Evolutionary conservation across 2,113 vertebrate genomes (phyloP), one percentile per base, ranked within the genome.

Genomic region (Lota lota): DNA sequence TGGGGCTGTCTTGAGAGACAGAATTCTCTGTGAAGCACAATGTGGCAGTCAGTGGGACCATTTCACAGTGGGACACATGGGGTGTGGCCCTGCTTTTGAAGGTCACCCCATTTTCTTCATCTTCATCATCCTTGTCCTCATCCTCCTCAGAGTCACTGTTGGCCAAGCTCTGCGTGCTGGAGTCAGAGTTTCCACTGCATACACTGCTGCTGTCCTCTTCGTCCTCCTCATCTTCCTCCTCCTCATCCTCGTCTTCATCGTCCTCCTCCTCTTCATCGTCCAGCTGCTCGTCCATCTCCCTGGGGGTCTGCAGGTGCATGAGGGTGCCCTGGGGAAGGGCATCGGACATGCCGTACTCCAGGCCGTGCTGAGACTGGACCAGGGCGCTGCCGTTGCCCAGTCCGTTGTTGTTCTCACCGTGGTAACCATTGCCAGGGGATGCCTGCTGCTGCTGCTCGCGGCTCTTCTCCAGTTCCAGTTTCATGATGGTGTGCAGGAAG

Each of bases 401-500:
- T 10, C 93, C 90, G 8, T 89, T 93, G 4, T 92, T 69, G 62
- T 47, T 47, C 40, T 97, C 95, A 0, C 85, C 54, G 1, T 92
- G 94, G 88, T 93, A 98, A 82, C 95, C 94, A 1, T 95, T 97
- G 67, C 92, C 83, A 0, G 92, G 78, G 2, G 95, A 82, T 11
- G 91, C 87, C 83, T 96, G 96, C 87, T 98, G 96, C 90, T 98
- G 88, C 73, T 90, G 88, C 83, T 98, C 96, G 4, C 95, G 93
- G 60, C 93, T 98, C 88, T 97, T 98, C 90, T 99, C 97, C 85
- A 98, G 89, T 82, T 99, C 97, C 24, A 99, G 94, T 90, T 98
- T 98, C 97, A 99, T 99, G 81, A 99, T 98, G 28, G 97, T 99
- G 93, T 99, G 97, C 91, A 99, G 92, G 91, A 99, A 99, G 87